Evolutionary conservation across 2,797 vertebrate genomes (phyloP), one percentile per base, ranked within the genome.

Genomic region (Steatocranus sp.): DNA sequence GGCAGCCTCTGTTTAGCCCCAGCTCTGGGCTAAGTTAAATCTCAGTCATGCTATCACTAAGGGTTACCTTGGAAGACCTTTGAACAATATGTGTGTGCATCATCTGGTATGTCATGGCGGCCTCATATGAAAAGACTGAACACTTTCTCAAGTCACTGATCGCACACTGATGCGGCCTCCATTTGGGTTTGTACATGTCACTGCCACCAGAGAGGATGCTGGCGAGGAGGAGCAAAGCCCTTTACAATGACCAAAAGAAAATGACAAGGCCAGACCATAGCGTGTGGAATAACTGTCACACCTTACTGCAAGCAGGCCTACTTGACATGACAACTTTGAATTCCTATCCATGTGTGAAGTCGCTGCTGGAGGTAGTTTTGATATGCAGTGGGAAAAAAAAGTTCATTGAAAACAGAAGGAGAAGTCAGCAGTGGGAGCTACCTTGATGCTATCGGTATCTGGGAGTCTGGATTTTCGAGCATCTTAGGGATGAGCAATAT

Each of bases 291-390:
- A 20, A 25, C 68, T 70, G 12, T 80, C 58, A 63, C 82, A 23
- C 30, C 23, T 81, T 17, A 53, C 15, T 43, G 30, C 43, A 7
- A 43, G 56, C 58, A 61, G 79, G 76, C 61, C 80, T 85, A 18
- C 80, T 68, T 90, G 86, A 87, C 89, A 83, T 82, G 66, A 79
- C 82, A 79, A 73, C 79, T 84, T 80, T 89, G 76, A 80, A 83
- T 85, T 80, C n/a, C 43, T 27, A 25, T 61, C 48, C 32, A 20
- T 27, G 74, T 79, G 68, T 81, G 68, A 83, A 78, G 75, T 82
- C 7, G 18, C 76, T 63, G 63, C 79, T 76, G 75, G 78, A 86
- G 70, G 77, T 83, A 30, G 63, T 89, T 83, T 88, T 88, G 77
- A 87, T 86, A 48, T 51, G 77, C 8, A 61, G 56, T 77, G 5